A percentile compares a stretch with the other conserved stretches of the same genome.
Conservation (phyloP, 2,888 invertebrate species). For the Synergus gifuensis region DNA sequence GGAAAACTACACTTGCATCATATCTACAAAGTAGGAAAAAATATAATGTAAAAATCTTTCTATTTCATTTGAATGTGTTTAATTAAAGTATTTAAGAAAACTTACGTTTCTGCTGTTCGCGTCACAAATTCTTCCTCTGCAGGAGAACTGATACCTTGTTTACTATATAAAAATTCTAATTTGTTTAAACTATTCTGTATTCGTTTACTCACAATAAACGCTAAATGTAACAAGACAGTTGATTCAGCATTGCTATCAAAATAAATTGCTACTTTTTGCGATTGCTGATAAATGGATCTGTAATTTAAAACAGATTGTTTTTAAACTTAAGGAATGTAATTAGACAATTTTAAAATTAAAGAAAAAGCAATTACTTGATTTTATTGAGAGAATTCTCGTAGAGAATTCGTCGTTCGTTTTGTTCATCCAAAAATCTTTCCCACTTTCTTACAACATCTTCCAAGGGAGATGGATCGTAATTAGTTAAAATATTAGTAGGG, state of each 20-base stretch:
- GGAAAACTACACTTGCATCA: slow-evolving; percentile 46
- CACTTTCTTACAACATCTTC: slow-evolving; percentile 48
- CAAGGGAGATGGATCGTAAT: slow-evolving; percentile 51
- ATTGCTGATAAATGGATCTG: slow-evolving; percentile 54
- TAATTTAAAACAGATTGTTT: slow-evolving; percentile 44
- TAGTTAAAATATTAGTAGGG: slow-evolving; percentile 63
- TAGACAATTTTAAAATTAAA: background rate
- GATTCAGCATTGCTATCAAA: slow-evolving; percentile 65
- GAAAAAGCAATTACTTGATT: slow-evolving; percentile 47
- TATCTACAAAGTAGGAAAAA: slow-evolving; percentile 54
- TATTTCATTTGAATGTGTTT: background rate
- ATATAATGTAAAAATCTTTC: slow-evolving; percentile 5
- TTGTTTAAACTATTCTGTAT: slow-evolving; percentile 9
- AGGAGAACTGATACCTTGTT: slow-evolving; percentile 26
- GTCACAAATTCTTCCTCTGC: slow-evolving; percentile 33
- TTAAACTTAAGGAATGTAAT: slow-evolving; percentile 53
- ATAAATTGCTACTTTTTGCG: slow-evolving; percentile 58
- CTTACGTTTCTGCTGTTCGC: slow-evolving; percentile 33
- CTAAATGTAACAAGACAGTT: slow-evolving; percentile 62
- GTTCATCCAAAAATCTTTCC: slow-evolving; percentile 47
- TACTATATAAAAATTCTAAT: slow-evolving; percentile 50
- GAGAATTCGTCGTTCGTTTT: slow-evolving; percentile 49
- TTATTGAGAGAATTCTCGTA: slow-evolving; percentile 51
- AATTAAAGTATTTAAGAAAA: background rate
- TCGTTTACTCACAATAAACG: slow-evolving; percentile 54